phyloP scores from a whole-genome alignment of 2,797 vertebrate species.

The Semaprochilodus insignis region DNA sequence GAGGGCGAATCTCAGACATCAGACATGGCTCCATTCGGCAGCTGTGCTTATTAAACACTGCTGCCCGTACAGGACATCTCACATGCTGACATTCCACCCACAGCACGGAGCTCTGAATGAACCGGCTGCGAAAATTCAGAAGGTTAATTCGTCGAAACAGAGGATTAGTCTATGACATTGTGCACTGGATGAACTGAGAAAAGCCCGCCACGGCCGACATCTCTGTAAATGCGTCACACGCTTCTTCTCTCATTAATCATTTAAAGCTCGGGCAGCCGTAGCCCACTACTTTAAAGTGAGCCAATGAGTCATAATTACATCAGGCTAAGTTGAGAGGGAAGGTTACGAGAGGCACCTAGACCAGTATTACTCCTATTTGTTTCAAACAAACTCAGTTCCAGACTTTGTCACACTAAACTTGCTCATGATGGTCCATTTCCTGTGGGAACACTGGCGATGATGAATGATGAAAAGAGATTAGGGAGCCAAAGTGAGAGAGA shows the following conservation, averaged over 20 bases:
- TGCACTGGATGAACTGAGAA: constrained; percentile 42
- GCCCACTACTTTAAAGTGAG: constrained; percentile 68
- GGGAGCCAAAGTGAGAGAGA: constrained; percentile 60
- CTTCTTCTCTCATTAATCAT: constrained; percentile 70
- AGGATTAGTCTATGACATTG: neutral
- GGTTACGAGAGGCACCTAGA: constrained; percentile 48
- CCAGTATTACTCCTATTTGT: constrained; percentile 59
- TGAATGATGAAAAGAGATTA: constrained; percentile 65
- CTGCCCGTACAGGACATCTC: constrained; percentile 9
- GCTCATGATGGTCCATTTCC: constrained; percentile 71
- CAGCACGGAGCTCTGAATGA: neutral
- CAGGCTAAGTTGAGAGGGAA: constrained; percentile 75
- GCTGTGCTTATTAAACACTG: constrained; percentile 30
- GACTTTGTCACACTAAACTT: neutral
- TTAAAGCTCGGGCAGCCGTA: constrained; percentile 54
- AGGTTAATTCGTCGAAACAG: neutral
- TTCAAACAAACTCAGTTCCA: constrained; percentile 62
- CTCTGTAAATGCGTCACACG: constrained; percentile 36
- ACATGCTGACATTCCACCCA: neutral
- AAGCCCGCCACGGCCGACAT: constrained; percentile 44
- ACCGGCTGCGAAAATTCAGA: neutral
- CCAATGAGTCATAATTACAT: constrained; percentile 74
- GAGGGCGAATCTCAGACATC: neutral
- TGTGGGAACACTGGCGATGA: constrained; percentile 65
- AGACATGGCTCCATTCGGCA: constrained; percentile 23